phyloP scores from a whole-genome alignment of 2,888 invertebrate genomes.

The Bombyx huttoni region DNA sequence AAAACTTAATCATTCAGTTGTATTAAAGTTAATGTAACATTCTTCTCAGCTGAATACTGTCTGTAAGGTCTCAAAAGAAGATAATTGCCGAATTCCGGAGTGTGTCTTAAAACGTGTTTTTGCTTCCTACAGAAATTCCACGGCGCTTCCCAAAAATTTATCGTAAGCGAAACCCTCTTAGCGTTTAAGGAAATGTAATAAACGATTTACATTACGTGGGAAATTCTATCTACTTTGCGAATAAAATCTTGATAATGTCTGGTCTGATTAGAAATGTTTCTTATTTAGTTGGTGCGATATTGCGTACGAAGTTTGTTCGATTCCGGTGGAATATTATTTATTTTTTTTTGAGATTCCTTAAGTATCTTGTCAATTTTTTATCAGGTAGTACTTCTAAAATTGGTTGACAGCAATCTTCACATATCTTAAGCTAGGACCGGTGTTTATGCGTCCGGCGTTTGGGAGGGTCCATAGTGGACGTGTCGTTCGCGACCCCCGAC shows the following conservation, averaged over 20 bases:
- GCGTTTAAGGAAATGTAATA: slow-evolving; percentile 2
- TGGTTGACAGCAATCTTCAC: no score
- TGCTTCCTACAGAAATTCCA: slow-evolving; percentile 1
- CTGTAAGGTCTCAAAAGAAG: neutral
- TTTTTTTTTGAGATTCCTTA: no score
- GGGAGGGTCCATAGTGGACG: no score
- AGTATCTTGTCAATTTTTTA: no score
- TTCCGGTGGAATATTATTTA: no score
- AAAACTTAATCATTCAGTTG: neutral
- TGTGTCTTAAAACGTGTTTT: slow-evolving; percentile 1
- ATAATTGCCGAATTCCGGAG: slow-evolving; percentile 3
- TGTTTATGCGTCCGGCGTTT: no score
- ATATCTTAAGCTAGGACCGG: no score
- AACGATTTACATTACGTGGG: slow-evolving; percentile 1
- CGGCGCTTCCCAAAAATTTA: slow-evolving; percentile 2
- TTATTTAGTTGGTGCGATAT: neutral
- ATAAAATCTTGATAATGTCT: neutral
- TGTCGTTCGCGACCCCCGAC: no score
- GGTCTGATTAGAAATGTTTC: neutral
- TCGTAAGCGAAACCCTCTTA: slow-evolving; percentile 1
- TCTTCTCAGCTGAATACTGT: neutral
- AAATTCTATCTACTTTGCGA: neutral
- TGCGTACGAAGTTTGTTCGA: neutral
- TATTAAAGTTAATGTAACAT: neutral
- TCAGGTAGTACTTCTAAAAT: no score